Base-by-base conservation (phyloP, 2,888 invertebrate species). In the Leptinotarsa tumamoca region DNA sequence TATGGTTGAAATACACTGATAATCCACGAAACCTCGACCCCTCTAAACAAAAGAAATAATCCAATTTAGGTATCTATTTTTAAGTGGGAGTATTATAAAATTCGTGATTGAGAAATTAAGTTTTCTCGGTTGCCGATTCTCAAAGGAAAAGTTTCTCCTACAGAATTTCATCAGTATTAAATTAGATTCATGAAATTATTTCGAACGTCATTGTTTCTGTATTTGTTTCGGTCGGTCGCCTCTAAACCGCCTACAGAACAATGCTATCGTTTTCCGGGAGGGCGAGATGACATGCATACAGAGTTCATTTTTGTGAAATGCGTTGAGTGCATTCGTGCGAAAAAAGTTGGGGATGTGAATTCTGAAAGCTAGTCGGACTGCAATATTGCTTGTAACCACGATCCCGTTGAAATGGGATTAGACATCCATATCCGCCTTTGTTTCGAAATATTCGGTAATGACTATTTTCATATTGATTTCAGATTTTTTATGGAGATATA, bases 201-300 rank as follows among this genome's bases (percentile, higher is more conserved):
- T 7, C 43, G 43, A 63, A 33, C 33, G 17, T 43, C 66, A 73
- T 76, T 74, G 77, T 77, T 72, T 72, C 71, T 50, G 27, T 67
- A 54, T 74, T 68, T 54, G 79, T 73, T 81, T 72, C 81, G 84
- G 85, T 82, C 82, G 83, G 78, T 82, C 83, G 84, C 84, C 77
- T 80, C 58, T 69, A 78, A 74, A 74, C 50, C 61, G 68, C 50
- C 73, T 51, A 70, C 70, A 18, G 83, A 85, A 86, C 85, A 87
- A 86, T 84, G 81, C 81, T 79, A 81, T 84, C 83, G 80, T 81
- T 83, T 83, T 83, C 82, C 81, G 73, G 81, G 81, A 81, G 83
- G 83, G 84, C 79, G 77, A 84, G 85, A 85, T 85, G 85, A 86
- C 84, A 82, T 85, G 84, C 84, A 85, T 84, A 84, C 83, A 83